phyloP scores from a whole-genome alignment of 2,113 vertebrate species.

The Uropsilus gracilis region DNA sequence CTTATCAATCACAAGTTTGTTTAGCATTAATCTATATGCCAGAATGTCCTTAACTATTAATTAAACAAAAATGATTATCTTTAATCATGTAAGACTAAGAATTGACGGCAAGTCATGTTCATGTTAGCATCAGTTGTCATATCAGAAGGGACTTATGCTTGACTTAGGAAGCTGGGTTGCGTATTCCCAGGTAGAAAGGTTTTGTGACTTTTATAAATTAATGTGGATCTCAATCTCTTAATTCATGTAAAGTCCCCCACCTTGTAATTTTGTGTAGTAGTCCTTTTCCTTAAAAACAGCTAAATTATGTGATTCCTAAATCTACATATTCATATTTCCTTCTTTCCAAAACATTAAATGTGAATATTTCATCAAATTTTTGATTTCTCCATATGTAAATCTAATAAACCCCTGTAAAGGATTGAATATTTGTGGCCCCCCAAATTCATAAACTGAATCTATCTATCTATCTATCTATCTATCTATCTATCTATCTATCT shows the following conservation, averaged over 20 bases:
- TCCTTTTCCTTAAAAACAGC: background rate
- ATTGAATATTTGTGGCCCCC: background rate
- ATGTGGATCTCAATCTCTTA: background rate
- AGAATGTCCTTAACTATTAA: background rate
- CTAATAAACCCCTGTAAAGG: background rate
- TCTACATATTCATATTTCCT: background rate
- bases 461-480: too few species aligned
- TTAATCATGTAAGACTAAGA: background rate
- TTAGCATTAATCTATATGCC: background rate
- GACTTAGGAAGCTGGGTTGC: background rate
- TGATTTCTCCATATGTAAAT: background rate
- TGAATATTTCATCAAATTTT: background rate
- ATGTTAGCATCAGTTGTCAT: background rate
- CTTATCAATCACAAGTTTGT: background rate
- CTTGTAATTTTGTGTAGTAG: background rate
- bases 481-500: too few species aligned
- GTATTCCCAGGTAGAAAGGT: background rate
- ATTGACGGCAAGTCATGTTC: background rate
- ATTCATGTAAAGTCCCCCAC: rapidly evolving
- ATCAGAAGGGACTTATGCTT: background rate
- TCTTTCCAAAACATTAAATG: background rate
- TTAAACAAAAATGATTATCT: background rate
- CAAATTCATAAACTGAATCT: background rate
- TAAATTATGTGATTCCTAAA: background rate
- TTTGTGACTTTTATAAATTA: background rate